Percentiles rank a stretch among this genome's conserved stretches.
Conservation (phyloP, 2,113 vertebrate species). For the Noctilio leporinus region DNA sequence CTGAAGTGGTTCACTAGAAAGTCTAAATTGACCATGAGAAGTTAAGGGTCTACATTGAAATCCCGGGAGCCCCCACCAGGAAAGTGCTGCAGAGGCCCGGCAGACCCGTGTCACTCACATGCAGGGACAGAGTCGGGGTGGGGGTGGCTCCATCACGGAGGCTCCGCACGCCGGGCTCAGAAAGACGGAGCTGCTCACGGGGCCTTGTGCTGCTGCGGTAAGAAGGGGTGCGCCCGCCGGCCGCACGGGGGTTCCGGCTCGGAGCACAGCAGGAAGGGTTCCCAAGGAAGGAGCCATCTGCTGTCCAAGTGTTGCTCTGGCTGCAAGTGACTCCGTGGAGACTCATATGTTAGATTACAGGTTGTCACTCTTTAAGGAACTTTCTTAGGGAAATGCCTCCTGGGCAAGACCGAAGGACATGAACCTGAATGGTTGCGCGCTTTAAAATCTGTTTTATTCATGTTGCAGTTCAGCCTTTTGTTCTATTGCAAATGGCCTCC, state of each 20-base stretch:
- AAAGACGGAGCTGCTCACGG: neutral
- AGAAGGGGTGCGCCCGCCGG: no score
- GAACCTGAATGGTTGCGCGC: neutral
- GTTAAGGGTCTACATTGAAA: neutral
- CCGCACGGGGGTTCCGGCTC: no score
- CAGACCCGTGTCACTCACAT: no score
- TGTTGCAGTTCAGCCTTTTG: rapidly evolving
- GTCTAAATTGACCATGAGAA: no score
- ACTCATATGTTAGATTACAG: neutral
- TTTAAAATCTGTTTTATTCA: neutral
- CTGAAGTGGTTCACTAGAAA: rapidly evolving
- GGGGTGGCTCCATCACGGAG: no score
- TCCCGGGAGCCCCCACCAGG: neutral
- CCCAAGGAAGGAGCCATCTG: rapidly evolving
- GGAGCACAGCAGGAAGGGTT: rapidly evolving
- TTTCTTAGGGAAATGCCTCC: neutral
- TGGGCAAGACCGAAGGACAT: neutral
- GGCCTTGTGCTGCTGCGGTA: rapidly evolving
- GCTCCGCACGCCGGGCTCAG: neutral
- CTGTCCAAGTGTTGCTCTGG: rapidly evolving
- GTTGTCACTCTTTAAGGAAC: neutral
- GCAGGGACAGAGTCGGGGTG: rapidly evolving
- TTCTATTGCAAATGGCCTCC: neutral
- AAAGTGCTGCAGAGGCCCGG: neutral
- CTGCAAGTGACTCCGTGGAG: rapidly evolving